Evolutionary conservation across 2,113 vertebrate species (phyloP).

Genomic region (Menura novaehollandiae): DNA sequence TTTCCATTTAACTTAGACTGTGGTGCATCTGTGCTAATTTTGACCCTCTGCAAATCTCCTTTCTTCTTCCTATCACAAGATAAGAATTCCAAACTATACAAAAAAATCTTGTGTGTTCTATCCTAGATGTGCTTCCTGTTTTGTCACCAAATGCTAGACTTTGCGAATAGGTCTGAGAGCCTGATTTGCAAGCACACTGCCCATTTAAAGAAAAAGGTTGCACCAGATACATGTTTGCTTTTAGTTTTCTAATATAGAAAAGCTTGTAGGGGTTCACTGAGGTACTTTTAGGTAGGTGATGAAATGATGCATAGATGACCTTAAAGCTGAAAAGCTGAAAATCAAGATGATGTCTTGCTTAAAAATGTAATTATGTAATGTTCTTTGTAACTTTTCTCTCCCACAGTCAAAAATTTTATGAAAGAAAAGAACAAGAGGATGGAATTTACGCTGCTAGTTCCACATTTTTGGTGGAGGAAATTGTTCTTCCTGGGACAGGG

Average conservation of each 20-base stretch:
- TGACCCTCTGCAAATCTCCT: not conserved
- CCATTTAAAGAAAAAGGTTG: not conserved
- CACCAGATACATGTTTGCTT: fast-evolving
- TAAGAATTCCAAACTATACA: not conserved
- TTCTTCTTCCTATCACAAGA: not conserved
- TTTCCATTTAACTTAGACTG: not conserved
- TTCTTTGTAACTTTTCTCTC: not conserved
- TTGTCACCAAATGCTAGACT: not conserved
- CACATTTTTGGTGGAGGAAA: not conserved
- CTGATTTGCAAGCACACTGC: not conserved
- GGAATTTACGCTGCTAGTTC: not conserved
- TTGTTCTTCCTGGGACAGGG: not conserved
- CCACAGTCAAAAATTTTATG: not conserved
- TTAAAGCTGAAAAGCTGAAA: not conserved
- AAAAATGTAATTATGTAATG: not conserved
- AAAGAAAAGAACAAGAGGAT: not conserved
- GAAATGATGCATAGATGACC: not conserved
- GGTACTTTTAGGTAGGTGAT: not conserved
- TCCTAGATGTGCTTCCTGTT: not conserved
- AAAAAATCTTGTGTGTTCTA: not conserved
- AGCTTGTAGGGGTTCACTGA: not conserved
- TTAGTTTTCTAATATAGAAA: not conserved
- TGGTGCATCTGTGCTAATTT: not conserved
- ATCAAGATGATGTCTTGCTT: not conserved
- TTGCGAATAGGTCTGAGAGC: not conserved